phyloP scores from a whole-genome alignment of 2,888 invertebrate species.

The Meloe dianella region DNA sequence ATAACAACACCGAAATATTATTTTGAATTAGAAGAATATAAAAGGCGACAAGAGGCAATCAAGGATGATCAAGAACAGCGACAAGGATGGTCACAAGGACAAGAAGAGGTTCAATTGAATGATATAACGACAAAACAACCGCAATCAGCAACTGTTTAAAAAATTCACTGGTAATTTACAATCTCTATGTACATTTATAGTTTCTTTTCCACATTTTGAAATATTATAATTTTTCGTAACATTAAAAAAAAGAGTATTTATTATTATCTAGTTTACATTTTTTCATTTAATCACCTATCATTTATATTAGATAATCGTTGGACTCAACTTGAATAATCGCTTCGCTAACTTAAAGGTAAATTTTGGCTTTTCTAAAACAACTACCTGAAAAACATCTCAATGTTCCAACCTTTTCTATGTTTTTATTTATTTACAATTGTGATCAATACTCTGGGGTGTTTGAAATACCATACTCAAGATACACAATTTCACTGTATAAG shows the following conservation, averaged over 20 bases:
- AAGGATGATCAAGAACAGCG: conserved; percentile 61
- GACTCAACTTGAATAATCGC: too few species aligned
- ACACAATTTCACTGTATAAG: too few species aligned
- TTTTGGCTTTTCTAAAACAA: too few species aligned
- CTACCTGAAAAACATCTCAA: too few species aligned
- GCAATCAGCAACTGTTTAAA: conserved; percentile 21
- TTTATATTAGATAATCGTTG: not conserved
- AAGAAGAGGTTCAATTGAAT: conserved; percentile 36
- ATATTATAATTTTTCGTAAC: not conserved
- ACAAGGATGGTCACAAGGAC: conserved; percentile 52
- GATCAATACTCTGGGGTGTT: too few species aligned
- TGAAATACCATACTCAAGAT: too few species aligned
- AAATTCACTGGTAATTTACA: not conserved
- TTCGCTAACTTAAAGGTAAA: too few species aligned
- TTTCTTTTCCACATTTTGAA: not conserved
- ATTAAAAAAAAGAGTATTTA: not conserved
- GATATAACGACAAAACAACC: conserved; percentile 41
- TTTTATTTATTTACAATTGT: too few species aligned
- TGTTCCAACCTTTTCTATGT: too few species aligned
- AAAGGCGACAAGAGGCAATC: conserved; percentile 70
- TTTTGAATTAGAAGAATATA: conserved; percentile 82
- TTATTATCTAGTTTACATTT: not conserved
- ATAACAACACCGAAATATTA: conserved; percentile 90
- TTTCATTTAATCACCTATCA: not conserved
- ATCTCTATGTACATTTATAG: not conserved